Percentiles rank a stretch among this genome's conserved stretches.
Evolutionary conservation across 2,113 vertebrate species (phyloP).

Genomic region (Sula dactylatra): DNA sequence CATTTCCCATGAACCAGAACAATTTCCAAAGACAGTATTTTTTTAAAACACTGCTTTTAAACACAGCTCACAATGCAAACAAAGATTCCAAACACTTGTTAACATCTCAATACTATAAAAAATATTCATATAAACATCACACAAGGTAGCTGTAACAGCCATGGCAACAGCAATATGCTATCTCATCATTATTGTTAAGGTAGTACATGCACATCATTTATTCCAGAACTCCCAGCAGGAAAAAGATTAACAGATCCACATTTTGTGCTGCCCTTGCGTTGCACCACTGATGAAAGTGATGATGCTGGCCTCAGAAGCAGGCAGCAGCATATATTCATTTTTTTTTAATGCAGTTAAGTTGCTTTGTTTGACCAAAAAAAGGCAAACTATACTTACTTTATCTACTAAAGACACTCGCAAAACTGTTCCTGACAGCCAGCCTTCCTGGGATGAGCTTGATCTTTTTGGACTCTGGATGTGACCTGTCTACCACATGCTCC

Average conservation of each 20-base stretch:
- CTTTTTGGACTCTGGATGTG: background rate
- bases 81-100: background rate
- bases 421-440: background rate
- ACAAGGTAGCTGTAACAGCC: background rate
- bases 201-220: background rate
- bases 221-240: background rate
- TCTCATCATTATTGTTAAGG: background rate
- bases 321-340: accelerated
- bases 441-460: background rate
- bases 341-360: background rate
- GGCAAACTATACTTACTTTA: background rate
- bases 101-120: background rate
- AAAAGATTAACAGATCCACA: background rate
- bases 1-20: background rate
- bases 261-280: background rate
- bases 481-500: background rate
- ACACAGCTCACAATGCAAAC: background rate
- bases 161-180: background rate
- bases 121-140: background rate
- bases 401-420: background rate
- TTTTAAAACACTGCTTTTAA: background rate
- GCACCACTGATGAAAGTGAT: background rate
- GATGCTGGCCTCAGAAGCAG: background rate
- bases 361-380: background rate
- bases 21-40: background rate